Base-by-base conservation (phyloP, 2,888 invertebrate genomes). In the Mesochorus sp. region DNA sequence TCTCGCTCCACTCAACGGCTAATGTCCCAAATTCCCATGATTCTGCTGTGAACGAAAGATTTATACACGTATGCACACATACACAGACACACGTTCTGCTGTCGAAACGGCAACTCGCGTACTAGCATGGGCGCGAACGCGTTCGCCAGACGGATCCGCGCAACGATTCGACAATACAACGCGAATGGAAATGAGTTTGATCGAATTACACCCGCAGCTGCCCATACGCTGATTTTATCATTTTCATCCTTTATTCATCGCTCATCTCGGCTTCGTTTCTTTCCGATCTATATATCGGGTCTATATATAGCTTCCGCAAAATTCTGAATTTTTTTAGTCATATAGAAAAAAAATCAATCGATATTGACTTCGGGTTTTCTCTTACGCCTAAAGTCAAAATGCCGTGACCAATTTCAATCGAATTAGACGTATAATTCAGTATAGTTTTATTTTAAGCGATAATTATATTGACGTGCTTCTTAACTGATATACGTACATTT, bases 1-100 rank as follows among this genome's bases (percentile, higher is more conserved):
- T 34, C 53, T 28, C 59, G 53, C 70, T 74, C 28, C 64, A 59
- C 64, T 70, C 57, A 71, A 26, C 70, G 26, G 59, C 68, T 74
- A 70, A 78, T 74, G 70, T 70, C 51, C 74, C 78, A 53, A 74
- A 78, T 78, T 74, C 64, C 73, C 74, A 70, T 74, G 51, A 74
- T 64, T 64, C 55, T 37, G n/a, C 14, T 19, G 24, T 55, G 62
- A 68, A 57, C 44, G 31, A 72, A 80, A 76, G 62, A 42, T 55
- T 70, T 64, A 62, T 67, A 34, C 14, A 42, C 8, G 34, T 53
- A 42, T 31, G 28, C 21, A 64, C 28, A 42, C 24, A 26, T 24
- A 55, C 42, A 51, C 28, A 12, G n/a, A 17, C 28, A 59, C 64
- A 53, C 14, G n/a, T n/a, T n/a, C n/a, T n/a, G n/a, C n/a, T n/a